Conservation (phyloP, 2,888 invertebrate species). For the Archips xylosteana region DNA sequence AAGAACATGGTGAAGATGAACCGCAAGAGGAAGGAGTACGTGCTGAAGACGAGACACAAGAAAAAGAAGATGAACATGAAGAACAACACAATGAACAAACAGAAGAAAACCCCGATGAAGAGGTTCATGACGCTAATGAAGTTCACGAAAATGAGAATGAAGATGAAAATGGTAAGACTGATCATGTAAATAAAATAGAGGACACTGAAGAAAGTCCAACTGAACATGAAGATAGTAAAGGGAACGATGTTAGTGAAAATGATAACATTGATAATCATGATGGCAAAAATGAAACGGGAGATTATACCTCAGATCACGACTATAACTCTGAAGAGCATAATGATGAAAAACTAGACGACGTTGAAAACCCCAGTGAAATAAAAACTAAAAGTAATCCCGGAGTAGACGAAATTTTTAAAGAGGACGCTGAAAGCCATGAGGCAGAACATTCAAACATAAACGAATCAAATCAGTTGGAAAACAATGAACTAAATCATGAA, state of each 20-base stretch:
- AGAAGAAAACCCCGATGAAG: slow-evolving; percentile 22
- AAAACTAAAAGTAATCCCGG: slow-evolving; percentile 47
- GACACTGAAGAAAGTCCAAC: slow-evolving; percentile 44
- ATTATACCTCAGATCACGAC: slow-evolving; percentile 42
- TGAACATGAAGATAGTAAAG: slow-evolving; percentile 33
- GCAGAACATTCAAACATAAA: slow-evolving; percentile 45
- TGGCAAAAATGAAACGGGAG: slow-evolving; percentile 40
- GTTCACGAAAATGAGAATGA: slow-evolving; percentile 41
- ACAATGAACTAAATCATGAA: slow-evolving; percentile 30
- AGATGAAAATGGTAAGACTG: slow-evolving; percentile 16
- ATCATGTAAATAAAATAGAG: slow-evolving; percentile 43
- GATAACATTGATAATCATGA: slow-evolving; percentile 27
- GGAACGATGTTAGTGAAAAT: slow-evolving; percentile 28
- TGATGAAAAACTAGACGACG: slow-evolving; percentile 44
- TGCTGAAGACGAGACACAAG: slow-evolving; percentile 26
- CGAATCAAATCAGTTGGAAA: slow-evolving; percentile 43
- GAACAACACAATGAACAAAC: slow-evolving; percentile 12
- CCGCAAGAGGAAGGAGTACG: slow-evolving; percentile 19
- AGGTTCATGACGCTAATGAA: slow-evolving; percentile 42
- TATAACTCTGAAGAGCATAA: slow-evolving; percentile 37
- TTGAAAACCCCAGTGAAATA: slow-evolving; percentile 39
- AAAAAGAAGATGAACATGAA: slow-evolving; percentile 27
- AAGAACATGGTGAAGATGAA: slow-evolving; percentile 35
- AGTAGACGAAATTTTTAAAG: slow-evolving; percentile 43
- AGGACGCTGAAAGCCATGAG: slow-evolving; percentile 44